A percentile compares a stretch with the other conserved stretches of the same genome.
These are phyloP conservation scores for Sebastes elongatus DNA, from an alignment of 2,797 vertebrate species.

Conservation along the genomic window DNA sequence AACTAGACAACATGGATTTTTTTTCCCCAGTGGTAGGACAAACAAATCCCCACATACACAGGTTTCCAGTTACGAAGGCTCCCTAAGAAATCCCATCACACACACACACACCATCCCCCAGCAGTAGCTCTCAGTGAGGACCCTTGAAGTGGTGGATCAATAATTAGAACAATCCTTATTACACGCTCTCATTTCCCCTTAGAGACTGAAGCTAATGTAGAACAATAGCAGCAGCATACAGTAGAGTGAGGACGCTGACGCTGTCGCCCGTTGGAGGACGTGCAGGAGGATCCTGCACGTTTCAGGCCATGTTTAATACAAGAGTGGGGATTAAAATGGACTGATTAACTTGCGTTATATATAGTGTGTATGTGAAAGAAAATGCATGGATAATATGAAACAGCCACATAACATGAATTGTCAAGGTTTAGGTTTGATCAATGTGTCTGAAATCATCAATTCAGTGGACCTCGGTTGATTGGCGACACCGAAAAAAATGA, in stretches of 20 bases:
- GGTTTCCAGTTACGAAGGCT: slow-evolving; percentile 60
- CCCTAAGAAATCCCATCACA: slow-evolving; percentile 44
- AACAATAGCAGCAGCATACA: slow-evolving; percentile 52
- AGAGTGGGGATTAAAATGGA: slow-evolving; percentile 4
- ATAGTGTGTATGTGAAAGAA: neutral
- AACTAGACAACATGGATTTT: slow-evolving; percentile 36
- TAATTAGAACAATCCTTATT: slow-evolving; percentile 80
- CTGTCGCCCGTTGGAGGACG: slow-evolving; percentile 3
- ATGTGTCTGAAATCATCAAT: neutral
- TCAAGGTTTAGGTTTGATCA: neutral
- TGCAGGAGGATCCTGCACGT: neutral
- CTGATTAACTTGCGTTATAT: neutral
- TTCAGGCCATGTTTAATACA: slow-evolving; percentile 30
- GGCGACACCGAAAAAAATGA: neutral
- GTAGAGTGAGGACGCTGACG: slow-evolving; percentile 16
- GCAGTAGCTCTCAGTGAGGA: slow-evolving; percentile 51
- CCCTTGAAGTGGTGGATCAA: slow-evolving; percentile 74
- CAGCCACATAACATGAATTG: neutral
- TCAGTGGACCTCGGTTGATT: neutral
- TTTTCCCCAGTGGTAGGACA: slow-evolving; percentile 20
- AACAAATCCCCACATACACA: slow-evolving; percentile 46
- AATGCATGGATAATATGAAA: neutral
- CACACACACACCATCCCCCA: slow-evolving; percentile 30
- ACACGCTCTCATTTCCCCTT: slow-evolving; percentile 72
- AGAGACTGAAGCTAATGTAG: slow-evolving; percentile 69